Conservation (phyloP, 2,113 vertebrate genomes). For the Urocynchramus pylzowi region DNA sequence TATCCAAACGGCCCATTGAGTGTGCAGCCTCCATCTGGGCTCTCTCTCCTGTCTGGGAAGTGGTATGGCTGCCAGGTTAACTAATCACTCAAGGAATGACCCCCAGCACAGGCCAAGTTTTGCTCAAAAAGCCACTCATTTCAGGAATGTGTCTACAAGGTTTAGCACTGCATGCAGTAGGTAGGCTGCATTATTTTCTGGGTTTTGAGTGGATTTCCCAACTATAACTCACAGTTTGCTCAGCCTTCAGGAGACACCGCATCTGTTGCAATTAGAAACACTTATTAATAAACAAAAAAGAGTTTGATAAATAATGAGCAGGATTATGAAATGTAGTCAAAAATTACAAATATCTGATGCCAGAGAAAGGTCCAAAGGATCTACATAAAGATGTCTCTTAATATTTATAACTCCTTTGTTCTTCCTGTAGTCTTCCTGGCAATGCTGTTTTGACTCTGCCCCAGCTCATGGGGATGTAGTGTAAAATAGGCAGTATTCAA, state of each 20-base stretch:
- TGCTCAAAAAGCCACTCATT: not conserved
- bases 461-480: not conserved
- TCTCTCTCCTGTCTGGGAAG: not conserved
- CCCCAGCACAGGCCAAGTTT: not conserved
- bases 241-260: fast-evolving
- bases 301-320: not conserved
- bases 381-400: too few species aligned
- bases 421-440: not conserved
- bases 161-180: not conserved
- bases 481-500: not conserved
- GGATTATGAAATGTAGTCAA: not conserved
- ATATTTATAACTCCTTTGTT: not conserved
- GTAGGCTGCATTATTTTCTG: not conserved
- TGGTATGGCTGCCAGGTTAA: not conserved
- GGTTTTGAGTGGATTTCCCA: not conserved
- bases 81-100: not conserved
- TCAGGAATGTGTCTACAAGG: not conserved
- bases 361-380: not conserved
- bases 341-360: not conserved
- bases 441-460: not conserved
- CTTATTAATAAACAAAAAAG: not conserved
- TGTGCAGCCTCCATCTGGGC: not conserved
- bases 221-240: not conserved
- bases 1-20: fast-evolving
- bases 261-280: not conserved